Evolutionary conservation across 1,140 invertebrate genomes (phyloP).

Genomic region (Drosophila auraria): DNA sequence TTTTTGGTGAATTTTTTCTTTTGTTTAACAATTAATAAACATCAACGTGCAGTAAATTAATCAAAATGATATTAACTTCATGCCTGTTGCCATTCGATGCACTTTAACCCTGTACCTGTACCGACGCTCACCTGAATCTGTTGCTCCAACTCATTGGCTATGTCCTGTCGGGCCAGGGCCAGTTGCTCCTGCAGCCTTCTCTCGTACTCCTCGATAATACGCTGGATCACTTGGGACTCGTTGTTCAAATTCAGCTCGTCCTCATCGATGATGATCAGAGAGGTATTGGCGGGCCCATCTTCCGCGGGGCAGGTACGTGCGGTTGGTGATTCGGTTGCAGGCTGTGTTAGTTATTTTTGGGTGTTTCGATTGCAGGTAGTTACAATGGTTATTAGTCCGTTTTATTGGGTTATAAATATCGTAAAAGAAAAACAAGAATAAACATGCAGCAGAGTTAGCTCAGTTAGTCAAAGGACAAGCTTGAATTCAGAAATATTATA

Average conservation of each 20-base stretch:
- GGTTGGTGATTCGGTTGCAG: constrained; percentile 42
- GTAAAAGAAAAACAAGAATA: constrained; percentile 56
- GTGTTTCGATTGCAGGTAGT: constrained; percentile 61
- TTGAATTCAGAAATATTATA: not conserved
- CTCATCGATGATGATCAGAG: constrained; percentile 81
- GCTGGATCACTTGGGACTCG: constrained; percentile 84
- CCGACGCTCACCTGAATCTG: constrained; percentile 87
- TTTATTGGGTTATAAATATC: constrained; percentile 68
- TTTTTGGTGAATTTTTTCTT: not conserved
- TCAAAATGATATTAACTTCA: not conserved
- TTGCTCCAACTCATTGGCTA: constrained; percentile 87
- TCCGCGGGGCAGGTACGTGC: constrained; percentile 53
- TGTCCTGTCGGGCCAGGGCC: constrained; percentile 87
- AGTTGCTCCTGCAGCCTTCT: constrained; percentile 87
- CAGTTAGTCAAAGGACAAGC: constrained; percentile 50
- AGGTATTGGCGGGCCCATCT: constrained; percentile 49
- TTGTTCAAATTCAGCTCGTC: constrained; percentile 80
- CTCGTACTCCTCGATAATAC: constrained; percentile 85
- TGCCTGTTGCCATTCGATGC: constrained; percentile 7
- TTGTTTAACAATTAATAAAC: not conserved
- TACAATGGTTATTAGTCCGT: constrained; percentile 44
- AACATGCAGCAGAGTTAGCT: constrained; percentile 62
- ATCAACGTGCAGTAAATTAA: constrained; percentile 25
- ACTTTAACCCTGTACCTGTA: not conserved
- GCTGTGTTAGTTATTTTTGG: constrained; percentile 53